Evolutionary conservation across 1,140 invertebrate genomes (phyloP).

Genomic region (Asbolus verrucosus): DNA sequence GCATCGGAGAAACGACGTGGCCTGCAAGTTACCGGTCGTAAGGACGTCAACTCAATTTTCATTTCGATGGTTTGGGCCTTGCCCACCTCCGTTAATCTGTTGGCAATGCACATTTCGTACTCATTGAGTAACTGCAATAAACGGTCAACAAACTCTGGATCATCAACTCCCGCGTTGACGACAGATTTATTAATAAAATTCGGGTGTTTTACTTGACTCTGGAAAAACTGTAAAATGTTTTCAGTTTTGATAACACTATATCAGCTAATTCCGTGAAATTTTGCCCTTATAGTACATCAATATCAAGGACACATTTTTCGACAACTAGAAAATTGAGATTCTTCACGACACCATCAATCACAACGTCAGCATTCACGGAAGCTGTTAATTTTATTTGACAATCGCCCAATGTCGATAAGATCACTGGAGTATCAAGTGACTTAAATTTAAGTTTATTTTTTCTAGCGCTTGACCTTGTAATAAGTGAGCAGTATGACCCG

Average conservation of each 20-base stretch:
- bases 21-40: conserved; percentile 45
- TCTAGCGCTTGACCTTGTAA: not conserved
- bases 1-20: conserved; percentile 46
- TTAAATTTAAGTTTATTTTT: not conserved
- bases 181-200: not conserved
- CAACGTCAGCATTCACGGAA: not conserved
- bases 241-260: not conserved
- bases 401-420: not conserved
- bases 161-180: not conserved
- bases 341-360: not conserved
- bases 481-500: conserved; percentile 31
- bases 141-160: not conserved
- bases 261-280: conserved; percentile 45
- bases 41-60: conserved; percentile 2
- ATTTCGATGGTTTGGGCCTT: not conserved
- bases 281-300: conserved; percentile 45
- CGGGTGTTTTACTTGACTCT: not conserved
- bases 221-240: not conserved
- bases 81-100: not conserved
- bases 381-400: not conserved
- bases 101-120: not conserved
- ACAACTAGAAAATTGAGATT: conserved; percentile 7
- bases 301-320: not conserved
- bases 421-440: not conserved
- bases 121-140: conserved; percentile 36